Percentiles rank a stretch among this genome's conserved stretches.
Conservation (phyloP, 35 echinoderm and acorn worm genomes). For the Acanthaster planci region DNA sequence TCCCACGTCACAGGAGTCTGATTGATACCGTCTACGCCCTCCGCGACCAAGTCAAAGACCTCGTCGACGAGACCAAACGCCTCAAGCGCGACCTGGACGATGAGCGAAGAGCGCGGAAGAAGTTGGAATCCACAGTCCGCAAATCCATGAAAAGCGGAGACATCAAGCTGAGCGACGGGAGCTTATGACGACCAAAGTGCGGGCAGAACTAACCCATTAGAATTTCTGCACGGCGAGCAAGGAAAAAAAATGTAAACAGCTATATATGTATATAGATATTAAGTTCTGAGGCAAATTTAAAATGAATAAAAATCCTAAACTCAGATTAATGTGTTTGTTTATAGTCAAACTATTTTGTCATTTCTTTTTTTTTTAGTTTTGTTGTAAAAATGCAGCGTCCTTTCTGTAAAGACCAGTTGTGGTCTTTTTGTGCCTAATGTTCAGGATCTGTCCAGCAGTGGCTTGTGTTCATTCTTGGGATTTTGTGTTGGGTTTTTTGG, state of each 20-base stretch:
- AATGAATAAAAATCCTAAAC: background rate
- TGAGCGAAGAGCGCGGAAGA: constrained; percentile 76
- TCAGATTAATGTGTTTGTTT: background rate
- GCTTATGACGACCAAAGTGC: background rate
- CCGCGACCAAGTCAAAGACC: constrained; percentile 96
- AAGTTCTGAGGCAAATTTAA: background rate
- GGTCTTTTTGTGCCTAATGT: too few species aligned
- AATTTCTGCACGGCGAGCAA: too few species aligned
- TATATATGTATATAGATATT: constrained; percentile 33
- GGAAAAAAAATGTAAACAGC: background rate
- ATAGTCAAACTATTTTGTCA: background rate
- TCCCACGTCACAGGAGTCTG: constrained; percentile 70
- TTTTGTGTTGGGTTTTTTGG: too few species aligned
- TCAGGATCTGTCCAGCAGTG: too few species aligned
- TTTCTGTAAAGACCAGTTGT: too few species aligned
- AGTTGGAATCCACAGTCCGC: constrained; percentile 78
- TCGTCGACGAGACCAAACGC: constrained; percentile 92
- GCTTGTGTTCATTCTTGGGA: too few species aligned
- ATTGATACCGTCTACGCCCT: constrained; percentile 97
- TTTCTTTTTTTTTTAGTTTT: too few species aligned
- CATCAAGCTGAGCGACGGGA: constrained; percentile 46
- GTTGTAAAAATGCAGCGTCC: too few species aligned
- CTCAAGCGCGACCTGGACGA: constrained; percentile 86
- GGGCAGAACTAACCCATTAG: background rate
- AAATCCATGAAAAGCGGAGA: constrained; percentile 95